phyloP scores from a whole-genome alignment of 2,888 invertebrate species.

The Campoletis raptor region DNA sequence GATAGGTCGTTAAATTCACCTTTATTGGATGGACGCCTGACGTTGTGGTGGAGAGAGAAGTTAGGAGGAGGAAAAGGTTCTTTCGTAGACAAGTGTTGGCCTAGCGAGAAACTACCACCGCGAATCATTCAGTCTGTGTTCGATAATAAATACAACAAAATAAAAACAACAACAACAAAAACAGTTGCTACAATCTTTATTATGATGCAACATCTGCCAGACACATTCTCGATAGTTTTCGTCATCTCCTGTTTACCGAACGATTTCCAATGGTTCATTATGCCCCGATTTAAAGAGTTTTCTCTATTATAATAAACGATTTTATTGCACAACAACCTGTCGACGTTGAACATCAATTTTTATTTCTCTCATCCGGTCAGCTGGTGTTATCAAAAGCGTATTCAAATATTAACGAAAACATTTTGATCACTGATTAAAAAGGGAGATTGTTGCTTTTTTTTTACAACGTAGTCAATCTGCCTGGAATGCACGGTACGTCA shows the following conservation, averaged over 20 bases:
- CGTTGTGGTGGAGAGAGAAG: conserved; percentile 64
- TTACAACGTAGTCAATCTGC: conserved; percentile 30
- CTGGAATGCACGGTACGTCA: neutral
- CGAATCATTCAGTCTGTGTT: conserved; percentile 14
- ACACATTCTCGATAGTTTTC: conserved; percentile 46
- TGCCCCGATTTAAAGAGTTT: neutral
- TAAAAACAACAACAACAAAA: neutral
- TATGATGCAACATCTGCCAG: conserved; percentile 57
- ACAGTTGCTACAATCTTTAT: conserved; percentile 1
- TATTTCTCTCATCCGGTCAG: neutral
- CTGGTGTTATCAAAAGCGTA: neutral
- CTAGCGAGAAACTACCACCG: conserved; percentile 37
- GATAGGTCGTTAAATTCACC: conserved; percentile 81
- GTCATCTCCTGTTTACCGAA: neutral
- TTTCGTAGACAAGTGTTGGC: conserved; percentile 47
- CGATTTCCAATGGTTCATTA: neutral
- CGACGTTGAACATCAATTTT: neutral
- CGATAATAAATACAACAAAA: conserved; percentile 52
- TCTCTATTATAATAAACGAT: conserved; percentile 6
- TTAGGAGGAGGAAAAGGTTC: conserved; percentile 30
- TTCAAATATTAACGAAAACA: neutral
- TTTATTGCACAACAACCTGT: conserved; percentile 12
- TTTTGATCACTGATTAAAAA: conserved; percentile 15
- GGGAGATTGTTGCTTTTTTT: conserved; percentile 18
- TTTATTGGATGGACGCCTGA: conserved; percentile 80